A percentile compares a stretch with the other conserved stretches of the same genome.
These are phyloP conservation scores for Patella ulyssiponensis DNA, from an alignment of 2,888 invertebrate species.

Conservation along the genomic window DNA sequence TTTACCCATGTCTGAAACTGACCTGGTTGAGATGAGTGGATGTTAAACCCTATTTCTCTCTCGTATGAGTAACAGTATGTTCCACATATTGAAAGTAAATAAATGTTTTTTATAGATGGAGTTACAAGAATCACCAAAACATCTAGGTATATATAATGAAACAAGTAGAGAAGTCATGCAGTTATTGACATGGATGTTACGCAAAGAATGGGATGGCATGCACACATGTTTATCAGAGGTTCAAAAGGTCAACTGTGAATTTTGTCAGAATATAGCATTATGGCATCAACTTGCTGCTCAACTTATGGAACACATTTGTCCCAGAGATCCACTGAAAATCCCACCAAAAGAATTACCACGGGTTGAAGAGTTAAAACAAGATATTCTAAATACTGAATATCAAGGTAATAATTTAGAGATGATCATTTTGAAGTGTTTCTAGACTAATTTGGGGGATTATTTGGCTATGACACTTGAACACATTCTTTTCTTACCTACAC, in stretches of 20 bases:
- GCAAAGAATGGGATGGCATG: constrained; percentile 81
- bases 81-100: too few relatives aligned
- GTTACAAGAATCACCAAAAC: constrained; percentile 86
- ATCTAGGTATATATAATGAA: constrained; percentile 83
- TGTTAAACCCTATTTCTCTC: too few relatives aligned
- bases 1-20: too few relatives aligned
- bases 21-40: too few relatives aligned
- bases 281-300: constrained; percentile 86
- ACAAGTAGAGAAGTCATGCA: constrained; percentile 81
- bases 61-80: too few relatives aligned
- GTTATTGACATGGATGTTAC: constrained; percentile 83
- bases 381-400: constrained; percentile 1
- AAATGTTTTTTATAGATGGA: constrained; percentile 78
- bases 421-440: too few relatives aligned
- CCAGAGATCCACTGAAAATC: constrained; percentile 64
- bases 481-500: too few relatives aligned
- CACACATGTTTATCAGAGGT: constrained; percentile 75
- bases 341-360: constrained; percentile 68
- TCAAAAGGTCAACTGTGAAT: constrained; percentile 82
- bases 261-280: constrained; percentile 87
- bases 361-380: constrained; percentile 65
- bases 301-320: constrained; percentile 65
- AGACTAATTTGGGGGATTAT: too few relatives aligned
- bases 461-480: too few relatives aligned
- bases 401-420: neutral